Evolutionary conservation across 1,140 invertebrate genomes (phyloP).

Genomic region (Monomorium pharaonis): DNA sequence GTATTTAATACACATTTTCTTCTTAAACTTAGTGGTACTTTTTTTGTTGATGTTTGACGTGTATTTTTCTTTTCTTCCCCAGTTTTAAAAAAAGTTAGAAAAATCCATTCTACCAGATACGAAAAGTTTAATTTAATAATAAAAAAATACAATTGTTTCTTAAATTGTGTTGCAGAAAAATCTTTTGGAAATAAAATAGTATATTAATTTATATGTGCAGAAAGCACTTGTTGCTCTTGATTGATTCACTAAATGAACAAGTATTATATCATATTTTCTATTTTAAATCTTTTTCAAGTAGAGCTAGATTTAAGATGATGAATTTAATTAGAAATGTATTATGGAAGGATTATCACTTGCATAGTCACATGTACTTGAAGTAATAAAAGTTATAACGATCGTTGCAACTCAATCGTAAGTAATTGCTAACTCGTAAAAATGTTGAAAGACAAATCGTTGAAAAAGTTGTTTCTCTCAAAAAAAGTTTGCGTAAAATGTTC

Average conservation of each 20-base stretch:
- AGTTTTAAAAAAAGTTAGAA: neutral
- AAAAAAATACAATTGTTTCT: neutral
- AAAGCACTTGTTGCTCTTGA: constrained; percentile 36
- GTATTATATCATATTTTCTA: neutral
- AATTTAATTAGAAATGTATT: neutral
- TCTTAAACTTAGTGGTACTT: neutral
- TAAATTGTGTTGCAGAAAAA: neutral
- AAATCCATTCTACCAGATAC: neutral
- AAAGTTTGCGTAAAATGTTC: constrained; percentile 27
- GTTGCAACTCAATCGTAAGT: constrained; percentile 14
- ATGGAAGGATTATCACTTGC: neutral
- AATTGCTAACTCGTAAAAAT: neutral
- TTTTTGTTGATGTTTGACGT: neutral
- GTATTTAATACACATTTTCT: constrained; percentile 26
- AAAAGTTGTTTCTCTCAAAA: constrained; percentile 14
- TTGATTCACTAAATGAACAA: constrained; percentile 1
- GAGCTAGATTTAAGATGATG: neutral
- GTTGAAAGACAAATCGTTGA: neutral
- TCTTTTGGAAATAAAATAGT: neutral
- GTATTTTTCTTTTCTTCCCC: neutral
- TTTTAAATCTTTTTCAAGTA: neutral
- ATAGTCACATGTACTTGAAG: neutral
- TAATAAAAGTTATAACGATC: constrained; percentile 27
- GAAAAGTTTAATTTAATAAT: neutral
- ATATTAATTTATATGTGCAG: neutral